Evolutionary conservation across 2,888 invertebrate genomes (phyloP).

Genomic region (Oscheius sp.): DNA sequence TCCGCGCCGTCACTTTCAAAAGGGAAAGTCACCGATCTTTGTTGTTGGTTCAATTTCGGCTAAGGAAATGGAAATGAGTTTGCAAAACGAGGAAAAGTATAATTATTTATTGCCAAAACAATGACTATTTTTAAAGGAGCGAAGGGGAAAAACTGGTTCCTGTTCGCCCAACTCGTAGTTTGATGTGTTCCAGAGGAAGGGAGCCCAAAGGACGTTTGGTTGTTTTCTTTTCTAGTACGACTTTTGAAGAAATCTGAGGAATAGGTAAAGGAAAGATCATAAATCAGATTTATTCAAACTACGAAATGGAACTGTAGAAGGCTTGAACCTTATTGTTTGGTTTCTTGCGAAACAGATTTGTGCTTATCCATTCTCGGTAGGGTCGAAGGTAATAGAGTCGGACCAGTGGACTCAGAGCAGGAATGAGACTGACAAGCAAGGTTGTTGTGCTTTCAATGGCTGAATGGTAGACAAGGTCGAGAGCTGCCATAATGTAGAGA

Average conservation of each 20-base stretch:
- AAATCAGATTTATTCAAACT: no score
- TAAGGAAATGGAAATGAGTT: no score
- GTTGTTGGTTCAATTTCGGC: not conserved
- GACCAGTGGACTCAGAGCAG: slow-evolving; percentile 16
- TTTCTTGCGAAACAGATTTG: not conserved
- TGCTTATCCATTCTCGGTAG: slow-evolving; percentile 5
- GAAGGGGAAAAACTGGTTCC: no score
- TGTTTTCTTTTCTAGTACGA: no score
- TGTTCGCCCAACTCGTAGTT: slow-evolving; percentile 7
- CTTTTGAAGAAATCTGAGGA: no score
- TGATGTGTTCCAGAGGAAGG: not conserved
- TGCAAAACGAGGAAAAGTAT: no score
- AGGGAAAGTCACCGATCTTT: not conserved
- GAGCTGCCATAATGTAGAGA: not conserved
- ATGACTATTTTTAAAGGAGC: no score
- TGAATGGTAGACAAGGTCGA: not conserved
- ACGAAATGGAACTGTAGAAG: no score
- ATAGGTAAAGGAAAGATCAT: no score
- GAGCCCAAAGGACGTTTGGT: no score
- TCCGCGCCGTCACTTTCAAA: not conserved
- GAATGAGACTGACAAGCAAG: not conserved
- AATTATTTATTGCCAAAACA: no score
- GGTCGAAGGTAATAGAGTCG: slow-evolving; percentile 12
- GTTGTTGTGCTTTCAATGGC: not conserved
- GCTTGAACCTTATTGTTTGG: no score